Evolutionary conservation across 2,888 invertebrate genomes (phyloP).

Genomic region (Campoletis raptor): DNA sequence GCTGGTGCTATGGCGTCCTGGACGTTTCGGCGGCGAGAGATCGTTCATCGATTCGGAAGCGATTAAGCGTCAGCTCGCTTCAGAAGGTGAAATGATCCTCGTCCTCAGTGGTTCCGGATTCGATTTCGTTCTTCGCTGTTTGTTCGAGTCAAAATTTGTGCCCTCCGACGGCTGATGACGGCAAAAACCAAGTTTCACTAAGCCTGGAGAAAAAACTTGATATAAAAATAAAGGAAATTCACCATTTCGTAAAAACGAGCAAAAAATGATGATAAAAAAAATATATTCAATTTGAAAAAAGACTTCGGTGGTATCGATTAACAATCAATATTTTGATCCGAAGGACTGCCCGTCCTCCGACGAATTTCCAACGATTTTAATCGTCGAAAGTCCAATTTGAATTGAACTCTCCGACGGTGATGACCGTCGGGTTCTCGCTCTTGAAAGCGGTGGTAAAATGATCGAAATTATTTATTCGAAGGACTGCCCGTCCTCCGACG

Average conservation of each 20-base stretch:
- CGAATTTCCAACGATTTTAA: no score
- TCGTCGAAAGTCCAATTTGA: no score
- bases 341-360: no score
- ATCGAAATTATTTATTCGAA: no score
- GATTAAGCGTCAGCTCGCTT: conserved; percentile 85
- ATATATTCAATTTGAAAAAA: no score
- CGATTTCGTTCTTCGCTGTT: conserved; percentile 89
- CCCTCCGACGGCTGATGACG: conserved; percentile 80
- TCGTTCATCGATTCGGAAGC: conserved; percentile 88
- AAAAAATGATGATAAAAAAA: no score
- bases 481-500: no score
- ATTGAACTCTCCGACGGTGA: no score
- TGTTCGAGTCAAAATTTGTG: conserved; percentile 82
- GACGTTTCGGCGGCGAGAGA: conserved; percentile 83
- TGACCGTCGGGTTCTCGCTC: no score
- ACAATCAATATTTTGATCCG: no score
- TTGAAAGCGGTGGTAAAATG: no score
- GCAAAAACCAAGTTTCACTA: neutral
- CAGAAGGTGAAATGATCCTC: conserved; percentile 82
- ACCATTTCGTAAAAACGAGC: neutral
- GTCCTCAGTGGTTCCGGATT: conserved; percentile 87
- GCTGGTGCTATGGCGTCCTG: conserved; percentile 73
- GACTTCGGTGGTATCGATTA: no score
- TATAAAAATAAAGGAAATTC: neutral
- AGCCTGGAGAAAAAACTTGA: neutral